phyloP scores from a whole-genome alignment of 2,113 vertebrate species.

The Tachysurus vachellii region DNA sequence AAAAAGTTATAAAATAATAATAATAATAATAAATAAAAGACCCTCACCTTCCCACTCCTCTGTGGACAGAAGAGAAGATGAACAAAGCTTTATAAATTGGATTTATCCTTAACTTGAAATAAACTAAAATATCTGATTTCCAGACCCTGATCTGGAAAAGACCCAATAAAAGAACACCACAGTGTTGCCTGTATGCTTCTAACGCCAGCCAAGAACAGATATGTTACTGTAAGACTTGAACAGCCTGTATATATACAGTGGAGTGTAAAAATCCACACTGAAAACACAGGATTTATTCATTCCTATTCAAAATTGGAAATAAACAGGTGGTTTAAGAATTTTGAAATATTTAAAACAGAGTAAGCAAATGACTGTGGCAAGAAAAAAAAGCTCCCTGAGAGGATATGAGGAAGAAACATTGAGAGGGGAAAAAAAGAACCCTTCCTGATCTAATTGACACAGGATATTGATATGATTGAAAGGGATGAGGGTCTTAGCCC shows the following conservation, averaged over 20 bases:
- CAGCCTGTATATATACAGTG: background rate
- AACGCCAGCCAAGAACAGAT: background rate
- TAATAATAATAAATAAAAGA: background rate
- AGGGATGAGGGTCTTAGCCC: no score
- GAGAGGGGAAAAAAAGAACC: no score
- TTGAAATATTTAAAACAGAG: background rate
- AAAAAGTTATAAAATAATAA: background rate
- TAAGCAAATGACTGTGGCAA: background rate
- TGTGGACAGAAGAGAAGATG: slow-evolving; percentile 65
- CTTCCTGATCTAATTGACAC: no score
- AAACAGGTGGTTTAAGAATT: background rate
- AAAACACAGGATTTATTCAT: background rate
- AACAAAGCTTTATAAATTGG: slow-evolving; percentile 28
- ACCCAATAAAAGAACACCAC: background rate
- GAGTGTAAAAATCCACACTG: background rate
- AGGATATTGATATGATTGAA: no score
- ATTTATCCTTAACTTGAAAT: background rate
- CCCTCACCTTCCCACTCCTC: slow-evolving; percentile 76
- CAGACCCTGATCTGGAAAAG: background rate
- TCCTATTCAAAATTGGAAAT: background rate
- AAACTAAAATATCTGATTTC: background rate
- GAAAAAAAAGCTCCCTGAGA: no score
- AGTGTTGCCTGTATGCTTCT: background rate
- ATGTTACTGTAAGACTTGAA: background rate
- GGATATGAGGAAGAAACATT: no score